Evolutionary conservation across 92 coral and sea anemone species (phyloP).

Genomic region (Epizoanthus ramosus): DNA sequence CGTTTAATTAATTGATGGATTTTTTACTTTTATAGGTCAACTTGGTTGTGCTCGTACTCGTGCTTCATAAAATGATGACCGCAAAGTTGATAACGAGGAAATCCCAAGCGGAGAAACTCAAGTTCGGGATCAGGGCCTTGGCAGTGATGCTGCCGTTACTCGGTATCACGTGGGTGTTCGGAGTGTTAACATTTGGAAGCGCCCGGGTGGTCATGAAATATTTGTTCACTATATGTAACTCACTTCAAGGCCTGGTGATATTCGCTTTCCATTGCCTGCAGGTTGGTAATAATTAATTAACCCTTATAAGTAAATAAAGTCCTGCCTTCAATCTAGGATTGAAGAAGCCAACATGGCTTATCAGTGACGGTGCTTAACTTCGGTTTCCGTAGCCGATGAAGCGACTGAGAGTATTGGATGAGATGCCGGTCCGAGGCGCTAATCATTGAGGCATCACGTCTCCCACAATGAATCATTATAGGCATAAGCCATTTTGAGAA

Average conservation of each 20-base stretch:
- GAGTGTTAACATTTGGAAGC: not conserved
- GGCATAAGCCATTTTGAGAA: too few species aligned
- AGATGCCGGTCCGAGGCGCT: too few species aligned
- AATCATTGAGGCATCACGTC: too few species aligned
- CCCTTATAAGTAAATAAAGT: too few species aligned
- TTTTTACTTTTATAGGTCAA: constrained; percentile 54
- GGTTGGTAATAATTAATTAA: not conserved
- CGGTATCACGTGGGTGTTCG: constrained; percentile 27
- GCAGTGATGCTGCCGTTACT: constrained; percentile 15
- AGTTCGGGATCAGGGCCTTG: constrained; percentile 4
- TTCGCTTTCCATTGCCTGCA: constrained; percentile 11
- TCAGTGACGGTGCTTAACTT: too few species aligned
- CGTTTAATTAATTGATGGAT: not conserved
- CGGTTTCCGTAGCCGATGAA: too few species aligned
- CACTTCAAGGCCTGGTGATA: constrained; percentile 21
- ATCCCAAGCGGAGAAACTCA: constrained; percentile 7
- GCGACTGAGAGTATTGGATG: too few species aligned
- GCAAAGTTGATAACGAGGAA: not conserved
- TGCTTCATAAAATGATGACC: constrained; percentile 18
- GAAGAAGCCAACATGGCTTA: too few species aligned
- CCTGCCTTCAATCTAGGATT: too few species aligned
- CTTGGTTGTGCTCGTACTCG: constrained; percentile 80
- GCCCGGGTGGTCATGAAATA: constrained; percentile 25
- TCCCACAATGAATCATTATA: too few species aligned
- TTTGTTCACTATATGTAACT: constrained; percentile 20